Conservation (phyloP, 2,888 invertebrate species). For the Blera fallax region DNA sequence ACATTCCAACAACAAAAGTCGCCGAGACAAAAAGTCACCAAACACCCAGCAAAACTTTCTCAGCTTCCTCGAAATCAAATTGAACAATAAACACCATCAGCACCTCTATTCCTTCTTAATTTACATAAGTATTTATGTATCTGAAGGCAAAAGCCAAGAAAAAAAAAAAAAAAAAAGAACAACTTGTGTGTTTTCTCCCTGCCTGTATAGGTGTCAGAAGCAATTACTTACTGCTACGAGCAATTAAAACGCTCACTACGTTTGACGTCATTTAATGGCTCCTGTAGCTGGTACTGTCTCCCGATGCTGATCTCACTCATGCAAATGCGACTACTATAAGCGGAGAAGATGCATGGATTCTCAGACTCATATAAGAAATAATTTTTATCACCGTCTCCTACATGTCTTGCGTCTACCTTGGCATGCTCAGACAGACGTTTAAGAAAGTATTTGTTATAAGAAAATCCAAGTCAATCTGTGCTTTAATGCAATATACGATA, state of each 20-base stretch:
- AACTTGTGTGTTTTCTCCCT: slow-evolving; percentile 10
- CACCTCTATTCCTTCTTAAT: background rate
- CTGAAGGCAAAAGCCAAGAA: background rate
- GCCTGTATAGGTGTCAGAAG: slow-evolving; percentile 41
- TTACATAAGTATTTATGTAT: background rate
- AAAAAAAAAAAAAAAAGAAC: too few species aligned
- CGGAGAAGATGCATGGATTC: slow-evolving; percentile 29
- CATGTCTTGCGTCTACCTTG: background rate
- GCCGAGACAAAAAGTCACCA: background rate
- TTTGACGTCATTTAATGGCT: slow-evolving; percentile 58
- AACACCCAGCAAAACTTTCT: background rate
- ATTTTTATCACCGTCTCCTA: slow-evolving; percentile 3
- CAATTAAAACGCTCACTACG: slow-evolving; percentile 51
- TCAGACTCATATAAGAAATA: background rate
- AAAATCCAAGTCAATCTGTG: background rate
- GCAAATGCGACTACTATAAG: slow-evolving; percentile 26
- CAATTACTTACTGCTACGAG: slow-evolving; percentile 57
- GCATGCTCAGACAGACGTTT: background rate
- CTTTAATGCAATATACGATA: background rate
- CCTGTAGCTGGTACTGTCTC: background rate
- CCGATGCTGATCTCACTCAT: slow-evolving; percentile 52
- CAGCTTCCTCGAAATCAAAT: background rate
- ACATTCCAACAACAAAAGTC: background rate
- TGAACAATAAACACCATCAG: background rate
- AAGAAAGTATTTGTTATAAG: background rate